These are phyloP conservation scores for Himalopsyche tibetana DNA, from an alignment of 2,888 invertebrate genomes.

Conservation along the genomic window DNA sequence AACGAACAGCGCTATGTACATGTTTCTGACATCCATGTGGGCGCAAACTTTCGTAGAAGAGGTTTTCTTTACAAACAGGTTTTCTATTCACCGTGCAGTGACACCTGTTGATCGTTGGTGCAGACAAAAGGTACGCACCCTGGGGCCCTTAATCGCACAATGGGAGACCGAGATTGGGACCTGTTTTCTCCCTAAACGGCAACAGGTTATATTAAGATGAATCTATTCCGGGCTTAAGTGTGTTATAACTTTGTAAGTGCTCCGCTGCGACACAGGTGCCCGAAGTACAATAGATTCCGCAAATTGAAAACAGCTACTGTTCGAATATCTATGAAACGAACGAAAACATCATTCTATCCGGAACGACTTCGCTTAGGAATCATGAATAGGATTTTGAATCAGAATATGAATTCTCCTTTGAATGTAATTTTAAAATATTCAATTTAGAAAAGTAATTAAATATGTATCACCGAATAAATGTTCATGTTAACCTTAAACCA, in stretches of 20 bases:
- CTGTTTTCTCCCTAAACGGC: constrained; percentile 20
- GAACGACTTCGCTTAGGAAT: too few species aligned
- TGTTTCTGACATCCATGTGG: background rate
- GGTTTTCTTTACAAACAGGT: constrained; percentile 4
- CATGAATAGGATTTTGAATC: too few species aligned
- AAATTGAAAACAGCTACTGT: constrained; percentile 2
- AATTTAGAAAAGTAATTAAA: too few species aligned
- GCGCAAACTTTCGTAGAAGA: background rate
- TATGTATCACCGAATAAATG: too few species aligned
- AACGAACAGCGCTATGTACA: too few species aligned
- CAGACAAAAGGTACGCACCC: constrained; percentile 14
- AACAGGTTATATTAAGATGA: constrained; percentile 26
- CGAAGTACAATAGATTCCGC: background rate
- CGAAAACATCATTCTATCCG: background rate
- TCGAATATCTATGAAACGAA: background rate
- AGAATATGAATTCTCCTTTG: too few species aligned
- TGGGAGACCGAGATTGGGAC: constrained; percentile 10
- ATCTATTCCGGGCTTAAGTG: background rate
- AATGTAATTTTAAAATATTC: too few species aligned
- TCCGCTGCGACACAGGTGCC: background rate
- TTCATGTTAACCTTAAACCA: too few species aligned
- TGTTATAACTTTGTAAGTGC: background rate
- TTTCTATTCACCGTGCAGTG: constrained; percentile 6
- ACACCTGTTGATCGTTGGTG: constrained; percentile 20
- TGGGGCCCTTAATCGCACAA: background rate